These are phyloP conservation scores for Pristionchus pacificus DNA, from an alignment of 1,140 invertebrate species.

Conservation along the genomic window DNA sequence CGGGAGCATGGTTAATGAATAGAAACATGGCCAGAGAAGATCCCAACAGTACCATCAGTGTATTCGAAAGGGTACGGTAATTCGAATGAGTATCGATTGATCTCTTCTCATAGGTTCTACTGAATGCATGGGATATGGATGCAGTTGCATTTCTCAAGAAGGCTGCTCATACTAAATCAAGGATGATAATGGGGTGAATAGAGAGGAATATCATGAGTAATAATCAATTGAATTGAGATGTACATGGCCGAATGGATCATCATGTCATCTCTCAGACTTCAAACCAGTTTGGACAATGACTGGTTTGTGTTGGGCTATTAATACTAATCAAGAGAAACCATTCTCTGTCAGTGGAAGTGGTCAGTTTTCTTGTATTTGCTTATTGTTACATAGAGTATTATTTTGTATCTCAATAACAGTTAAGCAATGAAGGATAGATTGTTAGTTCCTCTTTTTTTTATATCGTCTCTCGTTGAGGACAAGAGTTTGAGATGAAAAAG, in stretches of 20 bases:
- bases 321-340: slow-evolving; percentile 49
- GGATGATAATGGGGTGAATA: slow-evolving; percentile 36
- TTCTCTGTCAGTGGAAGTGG: slow-evolving; percentile 44
- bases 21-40: slow-evolving; percentile 30
- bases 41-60: slow-evolving; percentile 36
- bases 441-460: too few relatives aligned
- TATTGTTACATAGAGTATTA: slow-evolving; percentile 9
- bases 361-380: slow-evolving; percentile 12
- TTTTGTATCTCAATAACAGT: too few relatives aligned
- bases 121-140: slow-evolving; percentile 53
- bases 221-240: slow-evolving; percentile 39
- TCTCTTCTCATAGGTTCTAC: slow-evolving; percentile 37
- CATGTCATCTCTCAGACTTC: slow-evolving; percentile 44
- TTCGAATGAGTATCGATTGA: background rate
- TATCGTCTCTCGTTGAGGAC: too few relatives aligned
- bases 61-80: slow-evolving; percentile 40
- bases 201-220: background rate
- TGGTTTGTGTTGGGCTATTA: slow-evolving; percentile 56
- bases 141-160: slow-evolving; percentile 50
- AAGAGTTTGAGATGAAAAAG: too few relatives aligned
- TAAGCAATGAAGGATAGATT: too few relatives aligned
- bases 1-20: slow-evolving; percentile 45
- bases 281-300: slow-evolving; percentile 54
- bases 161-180: slow-evolving; percentile 50
- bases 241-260: slow-evolving; percentile 52